A percentile compares a stretch with the other conserved stretches of the same genome.
These are phyloP conservation scores for Scaptomyza flava DNA, from an alignment of 2,888 invertebrate genomes.

Conservation along the genomic window DNA sequence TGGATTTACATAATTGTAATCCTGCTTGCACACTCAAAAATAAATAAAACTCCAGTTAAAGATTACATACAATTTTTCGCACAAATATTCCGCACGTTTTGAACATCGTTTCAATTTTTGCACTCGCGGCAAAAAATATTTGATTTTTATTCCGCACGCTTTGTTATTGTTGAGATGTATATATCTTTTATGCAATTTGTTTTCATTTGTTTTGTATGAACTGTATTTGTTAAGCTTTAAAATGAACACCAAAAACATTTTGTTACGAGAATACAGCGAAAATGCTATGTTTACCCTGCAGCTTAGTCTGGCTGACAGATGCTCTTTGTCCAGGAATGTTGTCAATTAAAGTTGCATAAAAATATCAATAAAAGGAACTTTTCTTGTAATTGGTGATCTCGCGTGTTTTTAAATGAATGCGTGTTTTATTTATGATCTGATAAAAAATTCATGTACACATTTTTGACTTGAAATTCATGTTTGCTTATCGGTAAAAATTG, in stretches of 20 bases:
- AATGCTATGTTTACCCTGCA: conserved; percentile 42
- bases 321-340: conserved; percentile 34
- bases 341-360: background rate
- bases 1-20: conserved; percentile 48
- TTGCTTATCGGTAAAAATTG: background rate
- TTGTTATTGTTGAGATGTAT: conserved; percentile 32
- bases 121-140: conserved; percentile 24
- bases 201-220: background rate
- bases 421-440: no score
- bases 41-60: conserved; percentile 14
- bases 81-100: conserved; percentile 40
- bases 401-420: background rate
- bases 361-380: background rate
- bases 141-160: conserved; percentile 52
- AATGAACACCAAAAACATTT: conserved; percentile 43
- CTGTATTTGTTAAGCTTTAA: conserved; percentile 34
- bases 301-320: conserved; percentile 48
- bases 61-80: conserved; percentile 33
- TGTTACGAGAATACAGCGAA: conserved; percentile 21
- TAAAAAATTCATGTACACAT: background rate
- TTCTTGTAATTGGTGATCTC: background rate
- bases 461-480: background rate
- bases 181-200: conserved; percentile 44
- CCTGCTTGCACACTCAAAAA: conserved; percentile 28
- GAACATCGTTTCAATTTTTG: conserved; percentile 16